Evolutionary conservation across 2,797 vertebrate species (phyloP).

Genomic region (Macrochelys suwanniensis): DNA sequence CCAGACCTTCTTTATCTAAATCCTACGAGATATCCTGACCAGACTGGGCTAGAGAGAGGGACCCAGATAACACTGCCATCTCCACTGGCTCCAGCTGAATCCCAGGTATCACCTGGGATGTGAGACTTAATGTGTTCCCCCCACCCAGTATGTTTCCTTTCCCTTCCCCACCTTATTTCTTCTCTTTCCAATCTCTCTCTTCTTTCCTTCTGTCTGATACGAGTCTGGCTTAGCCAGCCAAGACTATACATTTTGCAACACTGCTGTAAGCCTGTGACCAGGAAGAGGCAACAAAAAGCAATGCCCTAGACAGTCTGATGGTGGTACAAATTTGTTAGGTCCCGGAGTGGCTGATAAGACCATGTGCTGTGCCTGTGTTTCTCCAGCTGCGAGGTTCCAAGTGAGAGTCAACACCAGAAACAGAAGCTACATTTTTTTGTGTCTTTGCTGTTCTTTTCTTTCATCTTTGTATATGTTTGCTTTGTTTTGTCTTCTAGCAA

Average conservation of each 20-base stretch:
- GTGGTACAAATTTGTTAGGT: background rate
- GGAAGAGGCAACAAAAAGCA: background rate
- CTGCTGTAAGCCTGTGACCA: background rate
- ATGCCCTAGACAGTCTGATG: background rate
- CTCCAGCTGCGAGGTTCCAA: background rate
- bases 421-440: background rate
- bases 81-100: background rate
- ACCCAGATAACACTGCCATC: background rate
- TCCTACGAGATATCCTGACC: too few relatives aligned
- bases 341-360: background rate
- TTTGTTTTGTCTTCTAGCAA: background rate
- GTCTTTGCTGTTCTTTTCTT: background rate
- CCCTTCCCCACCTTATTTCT: background rate
- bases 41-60: too few relatives aligned
- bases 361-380: background rate
- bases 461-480: too few relatives aligned
- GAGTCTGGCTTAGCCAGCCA: background rate
- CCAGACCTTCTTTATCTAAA: too few relatives aligned
- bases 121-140: background rate
- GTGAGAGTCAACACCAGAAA: background rate
- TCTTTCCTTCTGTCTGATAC: background rate
- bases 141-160: background rate
- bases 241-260: background rate
- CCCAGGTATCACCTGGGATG: background rate
- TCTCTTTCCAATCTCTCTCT: background rate